Evolutionary conservation across 2,113 vertebrate species (phyloP), one percentile per base, ranked within the genome.

Genomic region (Xenopus laevis): DNA sequence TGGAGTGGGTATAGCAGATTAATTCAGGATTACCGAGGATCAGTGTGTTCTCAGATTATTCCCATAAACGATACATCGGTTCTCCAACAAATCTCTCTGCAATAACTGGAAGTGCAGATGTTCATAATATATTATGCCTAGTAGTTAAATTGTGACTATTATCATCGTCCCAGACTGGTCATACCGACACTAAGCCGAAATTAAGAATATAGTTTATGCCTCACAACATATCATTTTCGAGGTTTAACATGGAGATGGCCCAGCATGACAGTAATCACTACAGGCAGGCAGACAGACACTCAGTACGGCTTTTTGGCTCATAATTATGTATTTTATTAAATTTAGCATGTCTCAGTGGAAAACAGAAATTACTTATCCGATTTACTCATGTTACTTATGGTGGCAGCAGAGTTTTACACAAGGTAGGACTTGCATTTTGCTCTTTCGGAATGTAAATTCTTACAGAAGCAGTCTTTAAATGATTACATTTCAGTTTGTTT

Each of bases 91-190:
- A 11, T 11, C 44, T 59, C 67, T 20, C 46, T 44, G 71, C 30
- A 68, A 52, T 53, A 68, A 68, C 68, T 74, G 44, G 72, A 23
- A 8, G 50, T 13, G 64, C 72, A 74, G 72, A 67, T 66, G 52
- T 17, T 17, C 18, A 15, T 44, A 53, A 67, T 74, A 40, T 40
- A 65, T 18, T n/a, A 45, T n/a, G 64, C 16, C 18, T 20, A 58
- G 20, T 17, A 13, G 23, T 44, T 13, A 23, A 65, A 50, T 47
- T 52, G 53, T 61, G 72, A 23, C 30, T 23, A 75, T 75, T 68
- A 62, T 27, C 45, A 3, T 4, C 10, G 45, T 75, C 72, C 64
- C 72, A 67, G 15, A 67, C n/a, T 59, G 64, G 63, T 58, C 72
- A 59, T 45, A 68, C 10, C 21, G 58, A 4, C 46, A 62, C 65